Evolutionary conservation across 2,888 invertebrate genomes (phyloP).

Genomic region (Lithosia quadra): DNA sequence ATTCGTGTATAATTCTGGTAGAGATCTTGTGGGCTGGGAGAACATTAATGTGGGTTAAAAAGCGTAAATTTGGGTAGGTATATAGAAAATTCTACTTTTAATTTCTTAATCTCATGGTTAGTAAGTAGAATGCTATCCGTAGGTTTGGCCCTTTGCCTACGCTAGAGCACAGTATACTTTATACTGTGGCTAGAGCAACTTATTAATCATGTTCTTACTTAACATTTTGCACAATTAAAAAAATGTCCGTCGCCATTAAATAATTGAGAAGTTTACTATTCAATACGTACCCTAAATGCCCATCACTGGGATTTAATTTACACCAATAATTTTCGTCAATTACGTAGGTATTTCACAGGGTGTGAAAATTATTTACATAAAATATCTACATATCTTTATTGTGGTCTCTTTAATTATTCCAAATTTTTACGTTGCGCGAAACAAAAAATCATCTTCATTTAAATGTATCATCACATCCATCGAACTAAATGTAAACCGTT

Average conservation of each 20-base stretch:
- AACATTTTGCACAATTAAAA: neutral
- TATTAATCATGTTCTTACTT: too few species aligned
- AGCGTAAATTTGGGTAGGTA: too few species aligned
- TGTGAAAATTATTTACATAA: conserved; percentile 73
- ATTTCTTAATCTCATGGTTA: too few species aligned
- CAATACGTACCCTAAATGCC: conserved; percentile 56
- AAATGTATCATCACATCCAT: conserved; percentile 35
- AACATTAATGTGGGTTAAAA: too few species aligned
- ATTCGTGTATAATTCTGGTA: too few species aligned
- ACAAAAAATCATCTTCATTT: conserved; percentile 15
- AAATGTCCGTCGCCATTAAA: conserved; percentile 35
- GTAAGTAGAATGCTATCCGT: too few species aligned
- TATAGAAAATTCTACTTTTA: too few species aligned
- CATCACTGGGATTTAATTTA: conserved; percentile 71
- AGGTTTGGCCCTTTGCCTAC: too few species aligned
- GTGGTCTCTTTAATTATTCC: conserved; percentile 44
- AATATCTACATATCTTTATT: conserved; percentile 72
- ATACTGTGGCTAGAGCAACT: too few species aligned
- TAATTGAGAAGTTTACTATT: conserved; percentile 50
- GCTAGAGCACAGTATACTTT: too few species aligned
- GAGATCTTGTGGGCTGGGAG: too few species aligned
- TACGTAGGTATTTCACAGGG: conserved; percentile 80
- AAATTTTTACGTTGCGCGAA: conserved; percentile 12
- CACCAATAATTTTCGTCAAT: conserved; percentile 83
- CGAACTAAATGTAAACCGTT: conserved; percentile 45